phyloP scores from a whole-genome alignment of 1,140 invertebrate species.

The Vanessa tameamea region DNA sequence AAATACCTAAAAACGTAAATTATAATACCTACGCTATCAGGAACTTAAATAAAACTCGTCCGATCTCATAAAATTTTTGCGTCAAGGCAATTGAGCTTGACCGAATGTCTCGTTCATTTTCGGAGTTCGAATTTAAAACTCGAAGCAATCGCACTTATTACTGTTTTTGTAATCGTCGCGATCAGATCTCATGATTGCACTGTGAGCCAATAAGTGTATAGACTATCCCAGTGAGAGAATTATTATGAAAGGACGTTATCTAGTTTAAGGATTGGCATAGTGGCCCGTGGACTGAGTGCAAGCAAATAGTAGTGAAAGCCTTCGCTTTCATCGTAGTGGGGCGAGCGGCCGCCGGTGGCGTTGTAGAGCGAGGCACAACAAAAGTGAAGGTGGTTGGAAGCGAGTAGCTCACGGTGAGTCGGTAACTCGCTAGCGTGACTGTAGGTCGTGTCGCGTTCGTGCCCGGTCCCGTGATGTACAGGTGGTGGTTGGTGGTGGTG shows the following conservation, averaged over 20 bases:
- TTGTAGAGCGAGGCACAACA: constrained; percentile 54
- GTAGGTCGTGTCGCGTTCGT: constrained; percentile 60
- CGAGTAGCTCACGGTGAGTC: constrained; percentile 54
- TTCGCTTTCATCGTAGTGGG: constrained; percentile 73
- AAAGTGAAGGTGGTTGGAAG: constrained; percentile 69
- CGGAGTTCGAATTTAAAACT: constrained; percentile 13
- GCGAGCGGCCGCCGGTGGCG: constrained; percentile 44
- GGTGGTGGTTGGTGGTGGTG: constrained; percentile 67
- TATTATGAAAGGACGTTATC: constrained; percentile 37
- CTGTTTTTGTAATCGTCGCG: constrained; percentile 3
- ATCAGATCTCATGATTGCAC: constrained; percentile 7
- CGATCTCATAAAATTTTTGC: constrained; percentile 15
- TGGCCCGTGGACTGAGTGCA: constrained; percentile 29
- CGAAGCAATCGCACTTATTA: constrained; percentile 17
- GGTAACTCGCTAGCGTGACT: constrained; percentile 56
- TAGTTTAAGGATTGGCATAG: constrained; percentile 36
- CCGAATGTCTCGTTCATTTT: constrained; percentile 2
- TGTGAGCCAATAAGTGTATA: constrained; percentile 10
- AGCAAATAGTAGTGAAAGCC: constrained; percentile 62
- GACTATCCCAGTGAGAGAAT: constrained; percentile 12
- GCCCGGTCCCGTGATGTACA: constrained; percentile 63
- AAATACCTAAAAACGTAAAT: neutral
- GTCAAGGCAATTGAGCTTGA: constrained; percentile 26
- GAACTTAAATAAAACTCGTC: constrained; percentile 34
- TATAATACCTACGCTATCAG: constrained; percentile 14